Conservation (phyloP, 2,797 vertebrate species). For the Stomatorhinus walkeri region DNA sequence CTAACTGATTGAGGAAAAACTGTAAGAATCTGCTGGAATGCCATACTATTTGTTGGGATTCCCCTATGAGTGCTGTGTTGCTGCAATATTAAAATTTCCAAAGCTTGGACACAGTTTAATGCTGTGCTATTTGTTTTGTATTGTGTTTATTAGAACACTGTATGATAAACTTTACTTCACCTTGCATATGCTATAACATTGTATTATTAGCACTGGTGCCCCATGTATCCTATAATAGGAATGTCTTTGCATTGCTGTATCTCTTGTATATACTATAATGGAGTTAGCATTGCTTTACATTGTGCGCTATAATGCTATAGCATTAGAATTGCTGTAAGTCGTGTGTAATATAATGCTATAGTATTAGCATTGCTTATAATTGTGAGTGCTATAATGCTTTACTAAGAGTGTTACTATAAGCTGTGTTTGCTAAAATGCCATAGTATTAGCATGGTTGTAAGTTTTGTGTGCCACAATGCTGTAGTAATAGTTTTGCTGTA, state of each 20-base stretch:
- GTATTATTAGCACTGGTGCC: background rate
- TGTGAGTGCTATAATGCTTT: background rate
- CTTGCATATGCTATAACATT: background rate
- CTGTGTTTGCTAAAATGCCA: background rate
- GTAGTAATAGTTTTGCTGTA: background rate
- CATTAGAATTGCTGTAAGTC: background rate
- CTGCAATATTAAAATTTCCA: background rate
- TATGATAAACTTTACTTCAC: background rate
- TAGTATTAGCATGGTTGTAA: background rate
- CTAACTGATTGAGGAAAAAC: background rate
- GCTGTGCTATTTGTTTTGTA: background rate
- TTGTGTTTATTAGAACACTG: background rate
- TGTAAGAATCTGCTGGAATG: background rate
- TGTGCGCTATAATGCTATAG: background rate
- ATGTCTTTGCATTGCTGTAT: background rate
- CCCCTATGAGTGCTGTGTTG: background rate
- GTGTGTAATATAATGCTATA: background rate
- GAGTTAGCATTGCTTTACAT: background rate
- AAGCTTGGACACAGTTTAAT: background rate
- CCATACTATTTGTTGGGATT: background rate
- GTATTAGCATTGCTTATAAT: background rate
- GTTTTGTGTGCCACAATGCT: background rate
- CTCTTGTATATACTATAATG: background rate
- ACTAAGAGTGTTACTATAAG: background rate
- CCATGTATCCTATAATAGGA: background rate